These are phyloP conservation scores for Limnephilus marmoratus DNA, from an alignment of 2,888 invertebrate genomes.

Conservation along the genomic window DNA sequence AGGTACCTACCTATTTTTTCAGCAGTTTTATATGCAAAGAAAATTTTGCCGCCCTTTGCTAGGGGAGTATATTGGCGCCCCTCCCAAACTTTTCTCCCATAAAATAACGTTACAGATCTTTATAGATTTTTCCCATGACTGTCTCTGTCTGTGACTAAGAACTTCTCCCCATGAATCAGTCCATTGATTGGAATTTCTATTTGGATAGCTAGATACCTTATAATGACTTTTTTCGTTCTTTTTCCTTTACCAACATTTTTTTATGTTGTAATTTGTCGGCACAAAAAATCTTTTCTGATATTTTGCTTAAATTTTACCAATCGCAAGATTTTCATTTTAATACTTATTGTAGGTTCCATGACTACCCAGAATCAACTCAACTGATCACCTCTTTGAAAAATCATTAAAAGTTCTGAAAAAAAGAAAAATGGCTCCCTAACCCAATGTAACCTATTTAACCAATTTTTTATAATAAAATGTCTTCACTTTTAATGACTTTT, in stretches of 20 bases:
- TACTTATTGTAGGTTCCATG: no score
- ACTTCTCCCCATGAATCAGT: neutral
- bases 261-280: no score
- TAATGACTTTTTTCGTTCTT: neutral
- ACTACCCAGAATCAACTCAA: no score
- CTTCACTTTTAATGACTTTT: no score
- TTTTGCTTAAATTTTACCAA: no score
- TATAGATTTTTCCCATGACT: neutral
- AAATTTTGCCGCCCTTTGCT: neutral
- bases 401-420: no score
- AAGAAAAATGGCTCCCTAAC: no score
- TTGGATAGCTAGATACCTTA: neutral
- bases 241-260: neutral
- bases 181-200: neutral
- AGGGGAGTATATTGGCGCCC: neutral
- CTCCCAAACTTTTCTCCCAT: neutral
- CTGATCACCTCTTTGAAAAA: no score
- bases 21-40: neutral
- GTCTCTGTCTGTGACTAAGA: neutral
- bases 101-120: neutral
- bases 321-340: no score
- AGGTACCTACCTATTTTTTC: neutral
- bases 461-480: no score
- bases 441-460: no score
- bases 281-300: neutral